phyloP scores from a whole-genome alignment of 2,888 invertebrate genomes.

The Schrankia costaestrigalis region DNA sequence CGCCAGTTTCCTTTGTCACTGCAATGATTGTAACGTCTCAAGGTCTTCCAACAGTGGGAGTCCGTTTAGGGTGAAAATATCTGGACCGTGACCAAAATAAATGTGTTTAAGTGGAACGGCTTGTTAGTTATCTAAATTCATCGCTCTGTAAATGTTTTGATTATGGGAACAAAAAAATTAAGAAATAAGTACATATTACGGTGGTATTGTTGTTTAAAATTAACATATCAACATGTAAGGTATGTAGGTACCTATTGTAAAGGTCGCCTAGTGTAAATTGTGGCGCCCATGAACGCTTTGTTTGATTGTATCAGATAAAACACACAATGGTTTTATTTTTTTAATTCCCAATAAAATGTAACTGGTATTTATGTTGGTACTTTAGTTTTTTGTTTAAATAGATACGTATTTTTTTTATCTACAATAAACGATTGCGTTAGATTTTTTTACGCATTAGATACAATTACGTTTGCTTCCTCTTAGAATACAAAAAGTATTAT shows the following conservation, averaged over 20 bases:
- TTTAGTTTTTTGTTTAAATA: too few relatives aligned
- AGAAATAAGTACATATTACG: constrained; percentile 16
- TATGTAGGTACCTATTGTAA: constrained; percentile 11
- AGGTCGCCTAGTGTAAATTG: constrained; percentile 28
- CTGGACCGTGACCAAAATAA: constrained; percentile 32
- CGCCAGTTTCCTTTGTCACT: constrained; percentile 48
- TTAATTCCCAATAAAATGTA: constrained; percentile 7
- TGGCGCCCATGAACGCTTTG: constrained; percentile 23
- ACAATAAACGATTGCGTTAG: constrained; percentile 3
- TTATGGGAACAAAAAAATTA: constrained; percentile 22
- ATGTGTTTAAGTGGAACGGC: constrained; percentile 19
- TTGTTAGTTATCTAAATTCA: constrained; percentile 12
- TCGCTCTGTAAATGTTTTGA: constrained; percentile 22
- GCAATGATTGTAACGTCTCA: constrained; percentile 45
- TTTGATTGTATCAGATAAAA: constrained; percentile 28
- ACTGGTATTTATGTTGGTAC: too few relatives aligned
- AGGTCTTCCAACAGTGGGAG: constrained; percentile 33
- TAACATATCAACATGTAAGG: constrained; percentile 25
- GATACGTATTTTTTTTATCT: constrained; percentile 17
- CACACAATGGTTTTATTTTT: constrained; percentile 30
- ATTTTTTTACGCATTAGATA: constrained; percentile 7
- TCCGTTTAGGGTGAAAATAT: constrained; percentile 35
- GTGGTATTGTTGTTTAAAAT: constrained; percentile 21
- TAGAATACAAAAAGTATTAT: constrained; percentile 14
- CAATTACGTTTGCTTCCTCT: constrained; percentile 6